A percentile compares a stretch with the other conserved stretches of the same genome.
Evolutionary conservation across 2,113 vertebrate genomes (phyloP).

Genomic region (Drymodes brunneopygia): DNA sequence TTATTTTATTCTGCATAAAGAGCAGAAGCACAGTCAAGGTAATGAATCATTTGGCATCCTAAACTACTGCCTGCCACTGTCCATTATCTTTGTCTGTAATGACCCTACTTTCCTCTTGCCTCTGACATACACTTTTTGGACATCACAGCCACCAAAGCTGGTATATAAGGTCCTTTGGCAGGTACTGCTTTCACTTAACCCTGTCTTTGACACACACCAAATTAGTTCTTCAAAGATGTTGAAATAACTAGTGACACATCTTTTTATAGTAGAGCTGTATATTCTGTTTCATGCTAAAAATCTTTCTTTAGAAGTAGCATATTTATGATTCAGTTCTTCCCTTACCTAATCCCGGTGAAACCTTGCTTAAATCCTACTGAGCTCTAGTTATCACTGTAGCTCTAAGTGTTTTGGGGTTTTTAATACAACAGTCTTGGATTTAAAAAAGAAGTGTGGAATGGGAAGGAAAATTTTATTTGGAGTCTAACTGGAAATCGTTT

Average conservation of each 20-base stretch:
- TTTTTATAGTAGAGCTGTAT: not conserved
- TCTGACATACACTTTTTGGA: not conserved
- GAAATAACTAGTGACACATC: not conserved
- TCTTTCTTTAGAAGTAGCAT: not conserved
- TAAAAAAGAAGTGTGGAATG: not conserved
- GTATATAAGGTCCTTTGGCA: not conserved
- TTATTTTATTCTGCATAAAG: not conserved
- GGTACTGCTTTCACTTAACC: not conserved
- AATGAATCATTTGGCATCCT: not conserved
- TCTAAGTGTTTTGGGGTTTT: not conserved
- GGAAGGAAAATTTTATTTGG: not conserved
- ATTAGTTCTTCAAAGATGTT: not conserved
- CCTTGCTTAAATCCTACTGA: not conserved
- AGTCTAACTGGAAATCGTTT: not conserved
- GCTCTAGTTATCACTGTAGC: not conserved
- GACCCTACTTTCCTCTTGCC: not conserved
- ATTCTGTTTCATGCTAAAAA: not conserved
- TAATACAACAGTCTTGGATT: not conserved
- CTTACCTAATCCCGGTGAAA: not conserved
- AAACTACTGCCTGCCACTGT: not conserved
- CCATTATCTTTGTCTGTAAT: not conserved
- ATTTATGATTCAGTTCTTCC: not conserved
- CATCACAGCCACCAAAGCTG: not conserved
- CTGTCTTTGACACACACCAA: not conserved
- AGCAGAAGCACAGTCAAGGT: fast-evolving